Conservation (phyloP, 2,113 vertebrate genomes). For the Pavo muticus region DNA sequence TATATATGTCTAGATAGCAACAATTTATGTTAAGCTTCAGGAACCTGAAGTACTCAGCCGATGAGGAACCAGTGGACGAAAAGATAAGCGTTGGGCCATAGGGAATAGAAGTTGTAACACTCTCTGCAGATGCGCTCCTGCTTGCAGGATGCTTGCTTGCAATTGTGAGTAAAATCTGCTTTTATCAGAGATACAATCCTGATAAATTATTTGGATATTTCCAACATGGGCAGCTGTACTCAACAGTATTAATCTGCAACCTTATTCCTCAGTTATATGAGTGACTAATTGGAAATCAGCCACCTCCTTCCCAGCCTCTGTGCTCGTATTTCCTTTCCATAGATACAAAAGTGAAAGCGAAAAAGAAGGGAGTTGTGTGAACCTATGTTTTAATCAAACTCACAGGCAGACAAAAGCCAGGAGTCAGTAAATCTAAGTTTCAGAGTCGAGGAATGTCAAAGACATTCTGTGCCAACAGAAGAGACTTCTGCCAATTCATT, state of each 20-base stretch:
- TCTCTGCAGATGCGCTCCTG: no score
- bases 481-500: background rate
- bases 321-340: accelerated
- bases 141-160: no score
- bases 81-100: no score
- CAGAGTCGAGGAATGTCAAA: background rate
- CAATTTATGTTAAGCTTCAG: no score
- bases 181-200: no score
- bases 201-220: no score
- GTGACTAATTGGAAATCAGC: background rate
- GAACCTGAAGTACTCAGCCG: no score
- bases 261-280: background rate
- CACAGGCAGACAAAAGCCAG: background rate
- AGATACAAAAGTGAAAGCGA: accelerated
- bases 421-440: background rate
- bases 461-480: background rate
- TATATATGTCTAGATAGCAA: no score
- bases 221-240: background rate
- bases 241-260: background rate
- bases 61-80: no score
- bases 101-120: no score
- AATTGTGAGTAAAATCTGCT: no score
- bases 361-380: background rate
- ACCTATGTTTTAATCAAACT: background rate
- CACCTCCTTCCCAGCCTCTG: background rate